Evolutionary conservation across 2,113 vertebrate genomes (phyloP).

Genomic region (Pseudorasbora parva): DNA sequence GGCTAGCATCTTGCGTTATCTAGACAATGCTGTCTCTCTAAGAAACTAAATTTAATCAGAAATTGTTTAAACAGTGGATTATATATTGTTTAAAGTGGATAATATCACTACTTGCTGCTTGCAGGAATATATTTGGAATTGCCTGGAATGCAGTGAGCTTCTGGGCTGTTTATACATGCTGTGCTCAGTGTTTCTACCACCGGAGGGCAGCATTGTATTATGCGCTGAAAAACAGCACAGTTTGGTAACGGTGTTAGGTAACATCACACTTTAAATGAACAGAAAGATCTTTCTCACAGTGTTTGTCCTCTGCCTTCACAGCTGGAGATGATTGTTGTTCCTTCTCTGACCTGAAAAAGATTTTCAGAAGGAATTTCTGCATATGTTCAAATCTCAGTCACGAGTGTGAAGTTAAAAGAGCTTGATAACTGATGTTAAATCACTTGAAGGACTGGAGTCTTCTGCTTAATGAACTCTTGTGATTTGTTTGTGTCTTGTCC

Average conservation of each 20-base stretch:
- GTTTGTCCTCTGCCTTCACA: background rate
- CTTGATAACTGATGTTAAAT: background rate
- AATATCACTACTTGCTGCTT: no score
- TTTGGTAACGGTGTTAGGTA: constrained; percentile 49
- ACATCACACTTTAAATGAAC: constrained; percentile 50
- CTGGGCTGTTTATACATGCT: background rate
- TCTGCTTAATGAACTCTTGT: background rate
- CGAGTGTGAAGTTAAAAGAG: background rate
- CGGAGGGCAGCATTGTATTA: constrained; percentile 59
- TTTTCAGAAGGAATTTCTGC: background rate
- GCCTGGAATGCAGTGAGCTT: background rate
- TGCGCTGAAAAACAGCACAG: background rate
- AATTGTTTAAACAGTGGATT: no score
- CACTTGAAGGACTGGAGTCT: background rate
- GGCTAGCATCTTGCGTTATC: no score
- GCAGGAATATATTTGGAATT: no score
- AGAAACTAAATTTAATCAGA: no score
- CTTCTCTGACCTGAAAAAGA: background rate
- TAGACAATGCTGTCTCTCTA: no score
- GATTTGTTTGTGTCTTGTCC: background rate
- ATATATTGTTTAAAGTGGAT: no score
- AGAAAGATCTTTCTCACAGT: background rate
- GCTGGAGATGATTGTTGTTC: background rate
- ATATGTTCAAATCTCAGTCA: background rate
- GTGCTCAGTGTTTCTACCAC: constrained; percentile 48